Evolutionary conservation across 2,797 vertebrate species (phyloP).

Genomic region (Halcyon smyrnensis): DNA sequence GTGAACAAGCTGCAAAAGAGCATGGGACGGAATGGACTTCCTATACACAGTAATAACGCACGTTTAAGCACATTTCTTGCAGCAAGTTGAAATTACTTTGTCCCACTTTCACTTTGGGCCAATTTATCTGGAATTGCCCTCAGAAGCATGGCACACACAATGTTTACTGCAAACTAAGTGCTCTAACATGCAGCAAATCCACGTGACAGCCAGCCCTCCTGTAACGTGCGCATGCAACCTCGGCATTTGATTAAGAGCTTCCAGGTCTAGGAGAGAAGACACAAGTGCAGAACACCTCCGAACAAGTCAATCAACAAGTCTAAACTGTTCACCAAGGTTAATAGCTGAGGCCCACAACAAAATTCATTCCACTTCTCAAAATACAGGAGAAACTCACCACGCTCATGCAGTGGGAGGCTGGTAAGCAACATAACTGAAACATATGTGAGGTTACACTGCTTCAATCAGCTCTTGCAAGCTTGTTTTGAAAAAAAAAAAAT

Average conservation of each 20-base stretch:
- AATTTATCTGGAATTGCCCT: background rate
- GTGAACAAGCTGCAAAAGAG: background rate
- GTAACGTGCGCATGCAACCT: background rate
- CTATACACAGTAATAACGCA: background rate
- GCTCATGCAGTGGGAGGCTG: rapidly evolving
- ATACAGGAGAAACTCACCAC: background rate
- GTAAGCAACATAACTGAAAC: background rate
- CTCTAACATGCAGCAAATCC: background rate
- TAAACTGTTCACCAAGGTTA: background rate
- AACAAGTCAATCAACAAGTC: background rate
- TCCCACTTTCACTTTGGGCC: background rate
- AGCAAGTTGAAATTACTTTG: background rate
- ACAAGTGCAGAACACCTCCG: rapidly evolving
- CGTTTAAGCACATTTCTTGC: background rate
- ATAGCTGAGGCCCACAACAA: background rate
- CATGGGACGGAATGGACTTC: background rate
- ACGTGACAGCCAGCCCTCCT: background rate
- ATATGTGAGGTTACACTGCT: rapidly evolving
- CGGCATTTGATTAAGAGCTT: background rate
- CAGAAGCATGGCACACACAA: background rate
- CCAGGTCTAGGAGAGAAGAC: background rate
- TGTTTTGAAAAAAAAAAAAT: background rate
- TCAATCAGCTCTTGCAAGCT: background rate
- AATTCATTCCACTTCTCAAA: background rate
- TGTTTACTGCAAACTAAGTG: background rate